Evolutionary conservation across 2,888 invertebrate species (phyloP).

Genomic region (Neoitamus cyanurus): DNA sequence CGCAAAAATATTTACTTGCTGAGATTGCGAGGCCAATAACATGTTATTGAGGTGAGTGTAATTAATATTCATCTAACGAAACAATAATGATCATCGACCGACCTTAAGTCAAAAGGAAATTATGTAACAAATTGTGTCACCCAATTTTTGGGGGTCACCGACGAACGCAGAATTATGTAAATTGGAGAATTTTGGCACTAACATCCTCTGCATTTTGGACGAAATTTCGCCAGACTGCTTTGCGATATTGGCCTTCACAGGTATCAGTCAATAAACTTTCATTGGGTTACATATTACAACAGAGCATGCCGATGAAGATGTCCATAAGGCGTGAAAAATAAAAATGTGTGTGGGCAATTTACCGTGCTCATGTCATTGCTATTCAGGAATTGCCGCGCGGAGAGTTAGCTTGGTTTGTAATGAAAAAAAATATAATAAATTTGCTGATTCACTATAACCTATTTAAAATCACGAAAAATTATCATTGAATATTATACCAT

Average conservation of each 20-base stretch:
- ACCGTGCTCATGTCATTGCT: background rate
- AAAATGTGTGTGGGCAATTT: background rate
- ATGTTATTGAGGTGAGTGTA: background rate
- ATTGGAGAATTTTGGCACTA: background rate
- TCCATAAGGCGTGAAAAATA: background rate
- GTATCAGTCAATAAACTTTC: conserved; percentile 12
- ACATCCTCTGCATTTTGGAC: background rate
- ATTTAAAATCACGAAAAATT: background rate
- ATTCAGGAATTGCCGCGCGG: background rate
- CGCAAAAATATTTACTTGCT: background rate
- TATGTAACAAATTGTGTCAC: conserved; percentile 9
- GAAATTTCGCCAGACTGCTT: background rate
- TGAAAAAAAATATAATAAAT: background rate
- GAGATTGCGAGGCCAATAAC: background rate
- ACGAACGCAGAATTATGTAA: background rate
- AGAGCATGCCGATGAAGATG: background rate
- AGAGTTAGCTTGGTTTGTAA: background rate
- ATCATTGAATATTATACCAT: no score
- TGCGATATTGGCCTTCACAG: conserved; percentile 29
- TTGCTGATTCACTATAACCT: background rate
- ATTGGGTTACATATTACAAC: background rate
- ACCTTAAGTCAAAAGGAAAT: background rate
- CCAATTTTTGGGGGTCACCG: conserved; percentile 12
- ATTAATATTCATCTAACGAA: background rate
- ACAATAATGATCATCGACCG: background rate